Conservation (phyloP, 2,113 vertebrate genomes). For the Misgurnus mizolepis region DNA sequence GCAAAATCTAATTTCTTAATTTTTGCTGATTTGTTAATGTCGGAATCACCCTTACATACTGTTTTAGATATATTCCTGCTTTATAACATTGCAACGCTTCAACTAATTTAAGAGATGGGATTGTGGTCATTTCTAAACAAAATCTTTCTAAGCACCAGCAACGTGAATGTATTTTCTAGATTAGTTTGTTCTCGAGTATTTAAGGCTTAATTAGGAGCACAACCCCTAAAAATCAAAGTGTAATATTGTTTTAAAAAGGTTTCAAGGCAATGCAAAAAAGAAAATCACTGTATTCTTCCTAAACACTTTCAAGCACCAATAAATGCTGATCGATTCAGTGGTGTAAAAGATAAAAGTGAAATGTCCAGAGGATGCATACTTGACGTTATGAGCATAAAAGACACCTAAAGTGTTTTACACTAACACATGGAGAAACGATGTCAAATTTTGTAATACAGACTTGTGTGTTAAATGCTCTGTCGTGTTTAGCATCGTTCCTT, state of each 20-base stretch:
- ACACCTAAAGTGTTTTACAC: background rate
- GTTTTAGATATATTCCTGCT: background rate
- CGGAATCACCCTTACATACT: background rate
- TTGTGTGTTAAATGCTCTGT: background rate
- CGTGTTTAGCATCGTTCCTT: constrained; percentile 10
- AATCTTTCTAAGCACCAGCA: constrained; percentile 4
- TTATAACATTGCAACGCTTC: background rate
- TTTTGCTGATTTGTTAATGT: too few species aligned
- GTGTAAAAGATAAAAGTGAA: background rate
- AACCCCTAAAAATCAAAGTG: background rate
- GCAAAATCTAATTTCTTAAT: background rate
- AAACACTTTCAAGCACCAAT: background rate
- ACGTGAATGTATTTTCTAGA: background rate
- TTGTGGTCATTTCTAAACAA: background rate
- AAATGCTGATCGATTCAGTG: constrained; percentile 3
- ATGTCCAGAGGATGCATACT: background rate
- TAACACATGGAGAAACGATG: background rate
- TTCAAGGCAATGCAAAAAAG: background rate
- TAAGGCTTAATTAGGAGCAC: constrained; percentile 2
- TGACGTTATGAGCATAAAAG: background rate
- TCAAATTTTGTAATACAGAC: constrained; percentile 13
- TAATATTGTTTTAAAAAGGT: background rate
- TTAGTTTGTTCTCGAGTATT: background rate
- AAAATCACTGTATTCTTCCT: too few species aligned
- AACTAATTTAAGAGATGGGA: background rate